Percentiles rank a stretch among this genome's conserved stretches.
Conservation (phyloP, 2,797 vertebrate genomes). For the Rhabdophis nuchalis region DNA sequence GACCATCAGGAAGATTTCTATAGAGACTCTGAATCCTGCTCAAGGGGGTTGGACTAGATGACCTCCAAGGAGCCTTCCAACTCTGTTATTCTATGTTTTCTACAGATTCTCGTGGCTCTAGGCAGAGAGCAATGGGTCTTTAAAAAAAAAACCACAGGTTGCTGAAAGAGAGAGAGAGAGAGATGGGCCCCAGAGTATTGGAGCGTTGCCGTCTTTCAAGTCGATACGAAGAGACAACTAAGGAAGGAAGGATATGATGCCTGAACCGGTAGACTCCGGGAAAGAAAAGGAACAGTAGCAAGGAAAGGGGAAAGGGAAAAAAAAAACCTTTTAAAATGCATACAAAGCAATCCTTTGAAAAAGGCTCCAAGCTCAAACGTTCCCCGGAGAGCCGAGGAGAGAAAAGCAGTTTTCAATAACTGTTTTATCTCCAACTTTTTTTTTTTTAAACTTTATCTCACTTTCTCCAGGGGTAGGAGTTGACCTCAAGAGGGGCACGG, state of each 20-base stretch:
- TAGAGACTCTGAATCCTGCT: background rate
- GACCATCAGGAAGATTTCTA: background rate
- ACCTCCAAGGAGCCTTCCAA: background rate
- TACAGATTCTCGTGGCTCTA: background rate
- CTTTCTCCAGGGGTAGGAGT: slow-evolving; percentile 41
- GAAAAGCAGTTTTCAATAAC: slow-evolving; percentile 49
- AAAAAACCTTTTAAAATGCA: slow-evolving; percentile 30
- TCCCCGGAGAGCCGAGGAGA: slow-evolving; percentile 42
- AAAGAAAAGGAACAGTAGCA: background rate
- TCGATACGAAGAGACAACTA: slow-evolving; percentile 8
- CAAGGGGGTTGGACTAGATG: background rate
- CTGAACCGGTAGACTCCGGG: background rate
- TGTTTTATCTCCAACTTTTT: slow-evolving; percentile 46
- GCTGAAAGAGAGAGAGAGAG: background rate
- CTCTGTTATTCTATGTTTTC: background rate
- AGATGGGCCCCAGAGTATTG: background rate
- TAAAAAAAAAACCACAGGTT: too few species aligned
- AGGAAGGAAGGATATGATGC: background rate
- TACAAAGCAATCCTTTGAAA: slow-evolving; percentile 38
- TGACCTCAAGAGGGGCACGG: slow-evolving; percentile 39
- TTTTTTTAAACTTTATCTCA: slow-evolving; percentile 48
- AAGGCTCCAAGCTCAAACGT: slow-evolving; percentile 36
- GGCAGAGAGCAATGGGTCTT: background rate
- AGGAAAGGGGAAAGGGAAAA: fast-evolving
- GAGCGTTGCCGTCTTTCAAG: background rate